phyloP scores from a whole-genome alignment of 2,797 vertebrate genomes.

The Pipistrellus pipistrellus region DNA sequence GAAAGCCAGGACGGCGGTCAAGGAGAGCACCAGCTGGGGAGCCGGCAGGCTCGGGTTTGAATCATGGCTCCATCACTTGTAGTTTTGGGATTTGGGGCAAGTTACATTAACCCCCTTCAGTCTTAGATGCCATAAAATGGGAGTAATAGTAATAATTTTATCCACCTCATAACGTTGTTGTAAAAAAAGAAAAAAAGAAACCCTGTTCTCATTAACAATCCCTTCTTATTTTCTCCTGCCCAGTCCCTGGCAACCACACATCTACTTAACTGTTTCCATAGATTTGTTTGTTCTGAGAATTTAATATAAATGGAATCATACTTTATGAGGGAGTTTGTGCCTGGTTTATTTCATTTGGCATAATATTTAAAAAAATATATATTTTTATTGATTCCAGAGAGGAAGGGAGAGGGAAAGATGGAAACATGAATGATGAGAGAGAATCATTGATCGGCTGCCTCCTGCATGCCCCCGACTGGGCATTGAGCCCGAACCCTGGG shows the following conservation, averaged over 20 bases:
- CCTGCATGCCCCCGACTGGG: too few relatives aligned
- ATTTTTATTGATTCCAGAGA: too few relatives aligned
- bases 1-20: neutral
- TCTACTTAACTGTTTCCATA: neutral
- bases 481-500: neutral
- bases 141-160: neutral
- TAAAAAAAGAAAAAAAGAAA: neutral
- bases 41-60: neutral
- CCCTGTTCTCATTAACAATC: neutral
- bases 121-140: neutral
- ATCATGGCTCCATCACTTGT: neutral
- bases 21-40: neutral
- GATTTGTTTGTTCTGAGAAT: neutral
- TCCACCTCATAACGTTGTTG: neutral
- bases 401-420: too few relatives aligned
- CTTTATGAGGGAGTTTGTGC: neutral
- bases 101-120: neutral
- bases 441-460: too few relatives aligned
- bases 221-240: neutral
- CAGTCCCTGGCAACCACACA: neutral
- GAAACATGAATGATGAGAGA: too few relatives aligned
- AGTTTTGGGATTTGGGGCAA: neutral
- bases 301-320: neutral
- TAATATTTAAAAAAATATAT: neutral
- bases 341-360: neutral